phyloP scores from a whole-genome alignment of 2,113 vertebrate genomes.

The Gulo gulo region DNA sequence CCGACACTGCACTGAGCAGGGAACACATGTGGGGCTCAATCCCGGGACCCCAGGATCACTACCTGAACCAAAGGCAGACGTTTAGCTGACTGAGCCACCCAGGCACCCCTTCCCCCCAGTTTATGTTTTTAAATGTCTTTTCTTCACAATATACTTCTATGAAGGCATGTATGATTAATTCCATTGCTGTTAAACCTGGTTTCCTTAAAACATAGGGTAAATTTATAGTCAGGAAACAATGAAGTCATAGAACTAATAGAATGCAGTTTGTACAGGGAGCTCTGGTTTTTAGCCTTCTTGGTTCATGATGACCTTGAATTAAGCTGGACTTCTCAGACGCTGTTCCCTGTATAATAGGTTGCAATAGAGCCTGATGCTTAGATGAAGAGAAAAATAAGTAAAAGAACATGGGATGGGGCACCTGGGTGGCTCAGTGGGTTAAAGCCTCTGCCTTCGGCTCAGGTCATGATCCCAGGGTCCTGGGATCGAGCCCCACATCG shows the following conservation, averaged over 20 bases:
- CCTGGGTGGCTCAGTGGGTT: no score
- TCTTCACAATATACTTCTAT: slow-evolving; percentile 76
- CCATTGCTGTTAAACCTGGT: background rate
- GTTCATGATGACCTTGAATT: background rate
- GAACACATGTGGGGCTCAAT: background rate
- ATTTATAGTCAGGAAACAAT: background rate
- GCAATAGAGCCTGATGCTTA: background rate
- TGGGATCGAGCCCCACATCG: no score
- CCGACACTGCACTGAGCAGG: background rate
- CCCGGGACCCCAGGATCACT: background rate
- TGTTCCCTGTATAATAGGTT: rapidly evolving
- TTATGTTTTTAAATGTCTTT: slow-evolving; percentile 79
- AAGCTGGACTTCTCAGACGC: background rate
- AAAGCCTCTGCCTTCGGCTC: no score
- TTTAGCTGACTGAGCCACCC: background rate
- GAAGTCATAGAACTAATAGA: background rate
- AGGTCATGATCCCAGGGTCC: no score
- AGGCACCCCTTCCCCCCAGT: background rate
- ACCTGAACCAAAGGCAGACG: background rate
- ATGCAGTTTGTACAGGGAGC: rapidly evolving
- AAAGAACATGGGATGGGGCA: background rate
- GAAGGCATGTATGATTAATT: slow-evolving; percentile 49
- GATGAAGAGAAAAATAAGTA: background rate
- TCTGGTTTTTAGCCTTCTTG: background rate
- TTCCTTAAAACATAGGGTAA: background rate